These are phyloP conservation scores for Perizoma flavofasciatum DNA, from an alignment of 2,888 invertebrate genomes.

Conservation along the genomic window DNA sequence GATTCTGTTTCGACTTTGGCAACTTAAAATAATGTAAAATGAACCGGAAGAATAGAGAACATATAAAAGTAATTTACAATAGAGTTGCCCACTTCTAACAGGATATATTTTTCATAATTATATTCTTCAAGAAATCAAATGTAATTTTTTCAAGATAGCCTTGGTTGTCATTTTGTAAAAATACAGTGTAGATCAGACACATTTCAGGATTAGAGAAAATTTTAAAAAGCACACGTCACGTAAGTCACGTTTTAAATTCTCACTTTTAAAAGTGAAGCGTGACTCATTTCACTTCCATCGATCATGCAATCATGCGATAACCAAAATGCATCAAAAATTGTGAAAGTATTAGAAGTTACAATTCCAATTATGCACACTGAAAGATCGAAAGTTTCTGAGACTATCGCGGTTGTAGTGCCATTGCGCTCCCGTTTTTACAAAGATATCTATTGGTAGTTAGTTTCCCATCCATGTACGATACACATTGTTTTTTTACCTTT, in stretches of 20 bases:
- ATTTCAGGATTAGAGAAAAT: constrained; percentile 5
- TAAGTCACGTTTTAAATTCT: constrained; percentile 1
- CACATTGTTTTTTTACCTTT: constrained; percentile 86
- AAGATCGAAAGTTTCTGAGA: background rate
- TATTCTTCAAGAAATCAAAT: background rate
- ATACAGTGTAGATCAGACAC: background rate
- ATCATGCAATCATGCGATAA: constrained; percentile 29
- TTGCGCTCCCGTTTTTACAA: background rate
- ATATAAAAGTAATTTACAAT: background rate
- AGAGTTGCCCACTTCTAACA: background rate
- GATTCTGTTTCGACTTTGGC: too few relatives aligned
- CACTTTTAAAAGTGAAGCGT: constrained; percentile 22
- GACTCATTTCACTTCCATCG: constrained; percentile 14
- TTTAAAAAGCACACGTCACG: constrained; percentile 5
- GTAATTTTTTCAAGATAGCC: background rate
- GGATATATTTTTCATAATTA: too few relatives aligned
- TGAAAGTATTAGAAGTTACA: constrained; percentile 11
- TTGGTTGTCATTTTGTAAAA: background rate
- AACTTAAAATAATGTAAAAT: too few relatives aligned
- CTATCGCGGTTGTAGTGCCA: background rate
- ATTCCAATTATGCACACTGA: background rate
- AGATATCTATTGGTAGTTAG: constrained; percentile 18
- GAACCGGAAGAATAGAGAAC: too few relatives aligned
- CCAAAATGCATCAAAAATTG: constrained; percentile 16
- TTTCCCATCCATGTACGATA: constrained; percentile 16